Evolutionary conservation across 2,888 invertebrate species (phyloP).

Genomic region (Drosophila anomelani): DNA sequence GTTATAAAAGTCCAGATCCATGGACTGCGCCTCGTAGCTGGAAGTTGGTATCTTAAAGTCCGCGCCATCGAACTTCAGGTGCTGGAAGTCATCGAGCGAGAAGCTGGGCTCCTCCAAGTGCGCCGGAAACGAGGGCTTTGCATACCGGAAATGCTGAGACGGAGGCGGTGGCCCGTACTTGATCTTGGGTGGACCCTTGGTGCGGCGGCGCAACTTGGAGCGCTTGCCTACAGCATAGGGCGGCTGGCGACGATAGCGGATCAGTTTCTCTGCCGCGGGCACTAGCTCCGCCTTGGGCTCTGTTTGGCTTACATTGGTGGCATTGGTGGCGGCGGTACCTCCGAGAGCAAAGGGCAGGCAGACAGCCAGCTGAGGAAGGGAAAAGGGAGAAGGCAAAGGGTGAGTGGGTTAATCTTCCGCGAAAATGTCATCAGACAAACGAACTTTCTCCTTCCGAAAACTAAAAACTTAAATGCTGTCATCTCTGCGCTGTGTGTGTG

Average conservation of each 20-base stretch:
- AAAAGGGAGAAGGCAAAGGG: slow-evolving; percentile 8
- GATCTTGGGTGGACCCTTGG: slow-evolving; percentile 68
- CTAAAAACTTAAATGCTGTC: slow-evolving; percentile 49
- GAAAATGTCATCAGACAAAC: slow-evolving; percentile 45
- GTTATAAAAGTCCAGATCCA: slow-evolving; percentile 81
- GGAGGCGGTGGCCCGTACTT: slow-evolving; percentile 77
- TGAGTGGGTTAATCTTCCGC: slow-evolving; percentile 48
- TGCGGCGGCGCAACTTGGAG: slow-evolving; percentile 66
- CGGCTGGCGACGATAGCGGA: slow-evolving; percentile 81
- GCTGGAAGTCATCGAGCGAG: slow-evolving; percentile 74
- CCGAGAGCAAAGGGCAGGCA: slow-evolving; percentile 39
- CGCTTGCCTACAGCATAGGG: slow-evolving; percentile 69
- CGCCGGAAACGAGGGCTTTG: slow-evolving; percentile 55
- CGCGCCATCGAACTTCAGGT: slow-evolving; percentile 72
- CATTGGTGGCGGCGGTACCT: slow-evolving; percentile 18
- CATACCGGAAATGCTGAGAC: slow-evolving; percentile 51
- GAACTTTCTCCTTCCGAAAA: slow-evolving; percentile 39
- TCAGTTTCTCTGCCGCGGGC: slow-evolving; percentile 74
- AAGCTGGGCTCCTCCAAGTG: slow-evolving; percentile 63
- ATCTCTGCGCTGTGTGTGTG: slow-evolving; percentile 13
- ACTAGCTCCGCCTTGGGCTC: slow-evolving; percentile 30
- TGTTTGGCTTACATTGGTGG: slow-evolving; percentile 13
- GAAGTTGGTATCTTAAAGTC: slow-evolving; percentile 78
- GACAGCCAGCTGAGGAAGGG: slow-evolving; percentile 25
- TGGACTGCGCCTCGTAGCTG: slow-evolving; percentile 79